Evolutionary conservation across 1,140 invertebrate genomes (phyloP).

Genomic region (Pteromalus puparum): DNA sequence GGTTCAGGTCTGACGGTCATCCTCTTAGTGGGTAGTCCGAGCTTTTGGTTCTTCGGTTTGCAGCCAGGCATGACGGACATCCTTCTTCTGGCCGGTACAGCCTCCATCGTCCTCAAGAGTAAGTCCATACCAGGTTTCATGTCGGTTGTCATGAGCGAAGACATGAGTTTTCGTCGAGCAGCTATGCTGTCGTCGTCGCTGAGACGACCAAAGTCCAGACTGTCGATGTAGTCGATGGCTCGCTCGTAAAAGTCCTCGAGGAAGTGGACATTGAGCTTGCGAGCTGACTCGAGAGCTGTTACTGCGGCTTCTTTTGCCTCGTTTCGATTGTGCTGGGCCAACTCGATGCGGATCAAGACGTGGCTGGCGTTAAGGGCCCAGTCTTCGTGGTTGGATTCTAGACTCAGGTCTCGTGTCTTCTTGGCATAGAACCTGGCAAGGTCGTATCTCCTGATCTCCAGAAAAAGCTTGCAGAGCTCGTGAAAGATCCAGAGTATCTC

Average conservation of each 20-base stretch:
- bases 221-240: conserved; percentile 55
- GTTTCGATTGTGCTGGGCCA: conserved; percentile 63
- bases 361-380: conserved; percentile 65
- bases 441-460: conserved; percentile 61
- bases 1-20: conserved; percentile 56
- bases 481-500: conserved; percentile 68
- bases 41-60: conserved; percentile 52
- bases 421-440: conserved; percentile 65
- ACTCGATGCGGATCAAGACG: conserved; percentile 62
- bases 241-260: conserved; percentile 65
- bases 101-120: conserved; percentile 62
- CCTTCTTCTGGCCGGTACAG: conserved; percentile 60
- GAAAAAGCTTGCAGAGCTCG: conserved; percentile 62
- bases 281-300: conserved; percentile 55
- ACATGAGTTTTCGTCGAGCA: conserved; percentile 59
- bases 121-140: conserved; percentile 59
- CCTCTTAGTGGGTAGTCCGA: conserved; percentile 53
- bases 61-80: conserved; percentile 68
- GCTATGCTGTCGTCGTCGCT: conserved; percentile 55
- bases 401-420: conserved; percentile 58
- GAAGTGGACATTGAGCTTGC: conserved; percentile 58
- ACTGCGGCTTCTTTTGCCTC: conserved; percentile 64
- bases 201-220: conserved; percentile 57
- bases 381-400: conserved; percentile 48
- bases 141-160: conserved; percentile 61